phyloP scores from a whole-genome alignment of 2,113 vertebrate species.

The Grammomys dolichurus region DNA sequence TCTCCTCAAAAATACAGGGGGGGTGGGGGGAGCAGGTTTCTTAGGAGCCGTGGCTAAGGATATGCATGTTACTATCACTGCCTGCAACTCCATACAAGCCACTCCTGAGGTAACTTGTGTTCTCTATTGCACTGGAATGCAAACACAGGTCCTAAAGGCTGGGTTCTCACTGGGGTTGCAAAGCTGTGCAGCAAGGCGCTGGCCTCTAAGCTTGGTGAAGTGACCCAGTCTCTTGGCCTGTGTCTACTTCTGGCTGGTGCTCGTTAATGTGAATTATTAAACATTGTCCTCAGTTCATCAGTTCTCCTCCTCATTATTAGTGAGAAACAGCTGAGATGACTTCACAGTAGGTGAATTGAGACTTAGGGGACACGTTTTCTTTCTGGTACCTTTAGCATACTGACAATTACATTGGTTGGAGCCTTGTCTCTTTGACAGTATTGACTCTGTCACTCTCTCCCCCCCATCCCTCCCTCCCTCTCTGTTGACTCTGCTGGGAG shows the following conservation, averaged over 20 bases:
- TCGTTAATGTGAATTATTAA: neutral
- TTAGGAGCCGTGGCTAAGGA: neutral
- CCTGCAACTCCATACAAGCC: neutral
- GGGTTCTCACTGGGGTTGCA: neutral
- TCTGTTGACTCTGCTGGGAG: neutral
- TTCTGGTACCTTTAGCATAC: neutral
- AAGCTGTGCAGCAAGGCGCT: neutral
- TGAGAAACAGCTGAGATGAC: neutral
- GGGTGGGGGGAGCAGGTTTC: no score
- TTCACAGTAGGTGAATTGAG: neutral
- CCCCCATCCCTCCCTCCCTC: neutral
- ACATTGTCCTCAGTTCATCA: neutral
- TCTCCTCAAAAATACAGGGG: neutral
- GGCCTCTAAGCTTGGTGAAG: no score
- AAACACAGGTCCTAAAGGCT: neutral
- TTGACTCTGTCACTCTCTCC: neutral
- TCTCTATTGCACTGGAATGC: neutral
- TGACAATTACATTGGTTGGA: neutral
- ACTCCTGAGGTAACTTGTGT: accelerated
- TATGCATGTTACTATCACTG: accelerated
- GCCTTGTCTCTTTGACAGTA: neutral
- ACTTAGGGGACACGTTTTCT: neutral
- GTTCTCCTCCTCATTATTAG: neutral
- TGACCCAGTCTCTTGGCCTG: neutral
- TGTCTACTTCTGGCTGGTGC: neutral